These are phyloP conservation scores for Aphelenchoides avenae DNA, from an alignment of 1,140 invertebrate species.

Conservation along the genomic window DNA sequence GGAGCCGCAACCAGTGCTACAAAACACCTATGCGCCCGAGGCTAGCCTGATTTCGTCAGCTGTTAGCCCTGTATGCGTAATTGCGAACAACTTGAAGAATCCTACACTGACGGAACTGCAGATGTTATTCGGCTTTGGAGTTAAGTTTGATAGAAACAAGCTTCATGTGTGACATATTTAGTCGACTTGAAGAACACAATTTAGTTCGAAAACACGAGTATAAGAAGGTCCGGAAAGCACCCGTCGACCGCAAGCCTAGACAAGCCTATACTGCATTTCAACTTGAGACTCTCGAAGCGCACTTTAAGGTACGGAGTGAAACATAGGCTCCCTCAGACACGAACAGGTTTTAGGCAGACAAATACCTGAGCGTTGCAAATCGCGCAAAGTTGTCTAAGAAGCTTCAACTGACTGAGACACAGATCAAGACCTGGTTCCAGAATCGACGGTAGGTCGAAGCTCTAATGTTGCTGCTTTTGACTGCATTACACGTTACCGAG, in stretches of 20 bases:
- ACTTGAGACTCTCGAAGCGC: slow-evolving; percentile 78
- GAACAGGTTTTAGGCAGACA: slow-evolving; percentile 69
- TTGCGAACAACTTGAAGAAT: too few relatives aligned
- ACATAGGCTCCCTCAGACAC: slow-evolving; percentile 1
- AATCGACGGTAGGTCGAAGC: slow-evolving; percentile 26
- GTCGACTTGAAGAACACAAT: slow-evolving; percentile 35
- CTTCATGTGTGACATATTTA: too few relatives aligned
- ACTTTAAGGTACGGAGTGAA: slow-evolving; percentile 73
- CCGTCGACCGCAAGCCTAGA: slow-evolving; percentile 81
- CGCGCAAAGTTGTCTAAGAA: slow-evolving; percentile 83
- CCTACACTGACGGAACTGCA: slow-evolving; percentile 22
- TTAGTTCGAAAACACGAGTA: slow-evolving; percentile 73
- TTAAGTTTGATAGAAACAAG: background rate
- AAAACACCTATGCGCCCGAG: too few relatives aligned
- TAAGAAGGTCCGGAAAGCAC: slow-evolving; percentile 74
- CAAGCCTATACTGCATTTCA: slow-evolving; percentile 92
- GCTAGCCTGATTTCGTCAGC: too few relatives aligned
- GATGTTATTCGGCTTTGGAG: slow-evolving; percentile 18
- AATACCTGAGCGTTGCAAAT: slow-evolving; percentile 89
- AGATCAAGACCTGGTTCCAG: slow-evolving; percentile 96
- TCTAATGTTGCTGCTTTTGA: too few relatives aligned
- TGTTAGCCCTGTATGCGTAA: too few relatives aligned
- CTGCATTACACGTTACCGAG: too few relatives aligned
- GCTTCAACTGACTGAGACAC: slow-evolving; percentile 82
- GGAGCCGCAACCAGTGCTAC: too few relatives aligned